Conservation (phyloP, 2,888 invertebrate species). For the Athetis lepigone region DNA sequence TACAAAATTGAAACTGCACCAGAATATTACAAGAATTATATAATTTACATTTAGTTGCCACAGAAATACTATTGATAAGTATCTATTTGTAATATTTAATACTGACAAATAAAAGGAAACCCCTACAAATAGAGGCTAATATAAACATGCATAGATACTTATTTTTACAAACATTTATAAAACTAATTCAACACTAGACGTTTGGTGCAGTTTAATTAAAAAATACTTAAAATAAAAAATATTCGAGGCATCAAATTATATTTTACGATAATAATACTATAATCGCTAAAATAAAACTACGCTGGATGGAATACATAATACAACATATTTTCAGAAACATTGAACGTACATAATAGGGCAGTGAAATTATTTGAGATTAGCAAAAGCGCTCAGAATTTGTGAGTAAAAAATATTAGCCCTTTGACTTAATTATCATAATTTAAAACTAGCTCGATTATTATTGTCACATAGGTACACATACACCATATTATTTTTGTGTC, state of each 20-base stretch:
- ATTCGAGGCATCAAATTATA: slow-evolving; percentile 21
- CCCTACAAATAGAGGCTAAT: not conserved
- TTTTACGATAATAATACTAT: slow-evolving; percentile 28
- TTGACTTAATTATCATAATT: slow-evolving; percentile 36
- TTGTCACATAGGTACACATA: no score
- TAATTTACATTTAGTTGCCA: slow-evolving; percentile 6
- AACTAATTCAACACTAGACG: slow-evolving; percentile 9
- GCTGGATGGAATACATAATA: slow-evolving; percentile 51
- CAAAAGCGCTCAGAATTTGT: slow-evolving; percentile 53
- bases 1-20: slow-evolving; percentile 48
- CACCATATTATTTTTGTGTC: no score
- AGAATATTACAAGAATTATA: not conserved
- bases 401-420: slow-evolving; percentile 32
- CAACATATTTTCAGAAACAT: slow-evolving; percentile 20
- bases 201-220: slow-evolving; percentile 42
- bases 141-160: slow-evolving; percentile 7
- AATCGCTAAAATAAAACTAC: slow-evolving; percentile 34
- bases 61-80: slow-evolving; percentile 5
- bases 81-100: slow-evolving; percentile 13
- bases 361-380: slow-evolving; percentile 29
- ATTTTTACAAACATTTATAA: slow-evolving; percentile 12
- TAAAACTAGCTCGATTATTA: no score
- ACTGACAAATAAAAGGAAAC: slow-evolving; percentile 16
- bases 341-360: slow-evolving; percentile 37
- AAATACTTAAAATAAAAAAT: slow-evolving; percentile 42